Evolutionary conservation across 2,113 vertebrate genomes (phyloP).

Genomic region (Uria lomvia): DNA sequence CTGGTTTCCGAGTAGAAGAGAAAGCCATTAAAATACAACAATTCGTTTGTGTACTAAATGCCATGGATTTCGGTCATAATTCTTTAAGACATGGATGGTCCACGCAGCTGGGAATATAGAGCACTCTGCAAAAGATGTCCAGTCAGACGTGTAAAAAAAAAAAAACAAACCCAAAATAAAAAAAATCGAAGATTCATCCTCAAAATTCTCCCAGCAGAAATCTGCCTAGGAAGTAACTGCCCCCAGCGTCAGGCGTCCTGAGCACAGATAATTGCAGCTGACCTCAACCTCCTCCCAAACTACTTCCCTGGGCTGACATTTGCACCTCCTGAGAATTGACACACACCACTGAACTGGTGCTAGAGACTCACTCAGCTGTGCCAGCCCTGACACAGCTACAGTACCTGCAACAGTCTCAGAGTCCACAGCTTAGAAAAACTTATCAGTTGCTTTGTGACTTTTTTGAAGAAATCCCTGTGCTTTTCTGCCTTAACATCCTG

Average conservation of each 20-base stretch:
- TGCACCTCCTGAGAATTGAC: not conserved
- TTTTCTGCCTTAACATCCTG: not conserved
- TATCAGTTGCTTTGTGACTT: not conserved
- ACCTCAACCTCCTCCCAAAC: not conserved
- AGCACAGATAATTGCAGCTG: not conserved
- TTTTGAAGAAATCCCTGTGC: not conserved
- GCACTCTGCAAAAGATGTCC: not conserved
- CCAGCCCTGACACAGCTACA: not conserved
- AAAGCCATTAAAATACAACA: not conserved
- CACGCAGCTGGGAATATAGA: not conserved
- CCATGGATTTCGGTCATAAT: not conserved
- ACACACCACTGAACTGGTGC: not conserved
- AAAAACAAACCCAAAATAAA: no score
- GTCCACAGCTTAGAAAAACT: not conserved
- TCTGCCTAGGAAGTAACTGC: not conserved
- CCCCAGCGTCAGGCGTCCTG: rapidly evolving
- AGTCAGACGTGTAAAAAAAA: not conserved
- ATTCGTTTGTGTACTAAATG: not conserved
- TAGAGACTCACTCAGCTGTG: not conserved
- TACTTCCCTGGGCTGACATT: not conserved
- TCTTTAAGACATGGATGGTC: not conserved
- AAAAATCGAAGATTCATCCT: not conserved
- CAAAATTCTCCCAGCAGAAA: not conserved
- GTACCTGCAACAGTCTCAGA: not conserved
- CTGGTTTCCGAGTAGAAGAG: not conserved